Percentiles rank a stretch among this genome's conserved stretches.
Evolutionary conservation across 1,140 invertebrate species (phyloP).

Genomic region (Steinernema khuongi): DNA sequence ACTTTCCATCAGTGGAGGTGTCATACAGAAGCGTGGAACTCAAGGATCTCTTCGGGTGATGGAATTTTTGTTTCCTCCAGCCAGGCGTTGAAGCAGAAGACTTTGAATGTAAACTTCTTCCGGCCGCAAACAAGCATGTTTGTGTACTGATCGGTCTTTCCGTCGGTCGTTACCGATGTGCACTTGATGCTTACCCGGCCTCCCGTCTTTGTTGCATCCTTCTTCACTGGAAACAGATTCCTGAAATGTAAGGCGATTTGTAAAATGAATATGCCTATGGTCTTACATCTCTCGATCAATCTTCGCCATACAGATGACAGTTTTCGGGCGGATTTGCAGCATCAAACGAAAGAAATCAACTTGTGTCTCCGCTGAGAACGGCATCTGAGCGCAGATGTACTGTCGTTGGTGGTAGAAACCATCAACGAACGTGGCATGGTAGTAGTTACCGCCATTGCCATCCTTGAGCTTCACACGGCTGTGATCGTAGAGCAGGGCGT

Average conservation of each 20-base stretch:
- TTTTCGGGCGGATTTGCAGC: not conserved
- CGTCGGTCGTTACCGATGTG: not conserved
- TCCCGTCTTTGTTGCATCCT: not conserved
- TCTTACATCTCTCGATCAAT: not conserved
- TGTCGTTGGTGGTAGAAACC: not conserved
- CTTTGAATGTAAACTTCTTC: not conserved
- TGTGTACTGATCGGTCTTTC: not conserved
- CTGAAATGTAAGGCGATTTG: too few species aligned
- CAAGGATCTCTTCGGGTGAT: not conserved
- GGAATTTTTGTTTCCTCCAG: not conserved
- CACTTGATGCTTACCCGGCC: not conserved
- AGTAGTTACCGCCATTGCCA: not conserved
- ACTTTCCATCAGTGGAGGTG: not conserved
- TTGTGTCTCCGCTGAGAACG: not conserved
- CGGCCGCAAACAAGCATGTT: not conserved
- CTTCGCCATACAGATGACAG: not conserved
- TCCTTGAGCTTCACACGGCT: not conserved
- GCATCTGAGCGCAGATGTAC: not conserved
- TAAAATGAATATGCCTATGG: not conserved
- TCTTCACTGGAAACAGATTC: not conserved
- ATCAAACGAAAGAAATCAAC: not conserved
- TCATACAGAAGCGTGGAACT: not conserved
- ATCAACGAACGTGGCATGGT: not conserved
- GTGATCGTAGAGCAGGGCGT: not conserved
- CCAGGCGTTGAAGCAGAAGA: not conserved